These are phyloP conservation scores for Parascotia fuliginaria DNA, from an alignment of 2,888 invertebrate species.

Conservation along the genomic window DNA sequence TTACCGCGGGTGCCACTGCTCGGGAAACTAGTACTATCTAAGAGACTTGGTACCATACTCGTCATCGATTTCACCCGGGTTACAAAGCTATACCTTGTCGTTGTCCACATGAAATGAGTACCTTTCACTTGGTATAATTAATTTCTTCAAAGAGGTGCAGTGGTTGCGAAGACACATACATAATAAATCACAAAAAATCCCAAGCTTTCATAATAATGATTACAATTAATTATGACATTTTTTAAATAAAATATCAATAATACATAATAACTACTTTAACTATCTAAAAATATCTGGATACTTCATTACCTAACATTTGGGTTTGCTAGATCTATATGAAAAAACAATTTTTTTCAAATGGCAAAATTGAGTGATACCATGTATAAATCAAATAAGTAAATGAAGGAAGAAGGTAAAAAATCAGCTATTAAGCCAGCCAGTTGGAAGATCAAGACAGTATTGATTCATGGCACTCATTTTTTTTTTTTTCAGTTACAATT, in stretches of 20 bases:
- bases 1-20: too few species aligned
- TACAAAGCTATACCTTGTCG: too few species aligned
- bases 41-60: too few species aligned
- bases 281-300: slow-evolving; percentile 38
- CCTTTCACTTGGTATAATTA: too few species aligned
- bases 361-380: slow-evolving; percentile 67
- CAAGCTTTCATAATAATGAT: too few species aligned
- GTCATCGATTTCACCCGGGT: too few species aligned
- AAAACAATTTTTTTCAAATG: slow-evolving; percentile 42
- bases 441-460: slow-evolving; percentile 71
- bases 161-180: too few species aligned
- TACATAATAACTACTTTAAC: not conserved
- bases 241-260: not conserved
- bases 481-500: slow-evolving; percentile 36
- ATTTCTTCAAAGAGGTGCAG: too few species aligned
- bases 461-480: slow-evolving; percentile 71
- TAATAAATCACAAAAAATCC: too few species aligned
- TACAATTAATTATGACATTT: too few species aligned
- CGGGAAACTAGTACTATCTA: too few species aligned
- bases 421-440: slow-evolving; percentile 71
- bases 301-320: slow-evolving; percentile 37
- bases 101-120: too few species aligned
- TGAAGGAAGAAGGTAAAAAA: slow-evolving; percentile 67
- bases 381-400: slow-evolving; percentile 74
- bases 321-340: slow-evolving; percentile 17